Evolutionary conservation across 2,888 invertebrate genomes (phyloP), one percentile per base, ranked within the genome.

Genomic region (Sabellastarte sp.): DNA sequence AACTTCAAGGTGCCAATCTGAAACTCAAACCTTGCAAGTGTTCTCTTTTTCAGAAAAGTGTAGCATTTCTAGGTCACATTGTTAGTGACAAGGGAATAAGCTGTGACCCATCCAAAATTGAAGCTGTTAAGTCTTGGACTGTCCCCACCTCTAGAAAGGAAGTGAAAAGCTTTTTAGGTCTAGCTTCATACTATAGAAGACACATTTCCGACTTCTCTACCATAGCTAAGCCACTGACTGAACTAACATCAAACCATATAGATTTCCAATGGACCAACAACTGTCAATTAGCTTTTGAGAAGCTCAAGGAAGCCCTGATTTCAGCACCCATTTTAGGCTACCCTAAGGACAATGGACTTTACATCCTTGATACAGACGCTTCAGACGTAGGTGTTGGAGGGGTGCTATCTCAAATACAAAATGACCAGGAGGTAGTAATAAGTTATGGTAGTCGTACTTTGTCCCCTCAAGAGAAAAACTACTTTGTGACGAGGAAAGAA

Each of bases 381-480:
- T 20, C 33, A 10, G 59, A 58, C 41, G 5, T 5, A 33, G 59
- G 33, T 5, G 15, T 58, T 3, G 59, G 59, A 32, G 61, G 62
- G 1, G 68, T 68, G 15, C 59, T 68, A 15, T 68, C 64, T 3
- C 68, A 68, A 32, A 41, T 59, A 3, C 64, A 64, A 31, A 58
- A 55, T 50, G 64, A 64, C 5, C 32, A 57, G 15, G 68, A 68
- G 33, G 20, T 31, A 41, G 62, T 68, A 2, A 62, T 68, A 30
- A 64, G 64, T 10, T 68, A 68, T 57, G 62, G 53, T n/a, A 68
- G 68, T 50, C 64, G 66, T 15, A 57, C 52, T 2, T 33, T 68
- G 41, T 53, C 53, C n/a, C 57, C 53, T 24, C 31, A 61, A 4
- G 63, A 68, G 53, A 29, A 59, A 32, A 56, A 55, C 26, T 68